phyloP scores from a whole-genome alignment of 2,113 vertebrate species.

The Brienomyrus brachyistius region DNA sequence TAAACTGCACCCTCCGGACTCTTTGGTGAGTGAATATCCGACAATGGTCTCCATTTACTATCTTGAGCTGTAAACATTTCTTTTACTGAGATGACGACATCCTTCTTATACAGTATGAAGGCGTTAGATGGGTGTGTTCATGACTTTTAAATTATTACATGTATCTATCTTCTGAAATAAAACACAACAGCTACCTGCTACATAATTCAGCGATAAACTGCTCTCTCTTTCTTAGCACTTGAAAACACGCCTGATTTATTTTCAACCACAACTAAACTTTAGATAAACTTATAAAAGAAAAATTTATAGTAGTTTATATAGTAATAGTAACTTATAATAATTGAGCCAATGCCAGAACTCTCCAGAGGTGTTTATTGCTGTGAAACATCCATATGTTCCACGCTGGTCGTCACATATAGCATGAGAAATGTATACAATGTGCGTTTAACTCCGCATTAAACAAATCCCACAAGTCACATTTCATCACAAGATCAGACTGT shows the following conservation, averaged over 20 bases:
- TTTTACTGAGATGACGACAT: background rate
- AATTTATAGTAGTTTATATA: conserved; percentile 1
- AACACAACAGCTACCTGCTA: background rate
- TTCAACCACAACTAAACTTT: background rate
- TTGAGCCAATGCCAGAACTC: background rate
- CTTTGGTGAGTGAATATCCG: background rate
- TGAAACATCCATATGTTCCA: background rate
- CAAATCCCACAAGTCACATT: background rate
- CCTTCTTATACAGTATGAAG: background rate
- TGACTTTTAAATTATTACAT: background rate
- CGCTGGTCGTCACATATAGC: background rate
- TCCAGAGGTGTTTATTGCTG: background rate
- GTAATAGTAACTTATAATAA: background rate
- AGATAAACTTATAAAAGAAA: background rate
- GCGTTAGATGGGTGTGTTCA: background rate
- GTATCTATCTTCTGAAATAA: background rate
- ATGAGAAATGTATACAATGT: background rate
- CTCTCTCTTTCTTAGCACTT: background rate
- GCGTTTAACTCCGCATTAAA: background rate
- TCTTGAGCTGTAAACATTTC: background rate
- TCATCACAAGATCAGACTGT: background rate
- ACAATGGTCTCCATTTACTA: background rate
- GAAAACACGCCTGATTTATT: background rate
- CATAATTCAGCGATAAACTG: background rate
- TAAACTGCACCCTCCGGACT: background rate